Evolutionary conservation across 2,113 vertebrate species (phyloP), one percentile per base, ranked within the genome.

Genomic region (Xyrauchen texanus): DNA sequence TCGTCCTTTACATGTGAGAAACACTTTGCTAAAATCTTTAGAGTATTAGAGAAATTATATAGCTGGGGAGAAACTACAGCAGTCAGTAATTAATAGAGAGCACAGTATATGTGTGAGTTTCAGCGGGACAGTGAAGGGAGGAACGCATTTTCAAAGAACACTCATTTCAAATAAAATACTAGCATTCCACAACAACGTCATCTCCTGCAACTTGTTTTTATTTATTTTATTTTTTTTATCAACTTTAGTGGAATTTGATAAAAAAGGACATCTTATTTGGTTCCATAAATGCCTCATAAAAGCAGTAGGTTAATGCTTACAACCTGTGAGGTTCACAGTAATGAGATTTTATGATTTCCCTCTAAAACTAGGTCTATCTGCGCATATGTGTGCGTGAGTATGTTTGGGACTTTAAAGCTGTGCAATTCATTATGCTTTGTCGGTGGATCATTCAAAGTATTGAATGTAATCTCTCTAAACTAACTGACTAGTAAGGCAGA

Each of bases 381-480:
- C 73, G 78, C 53, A 21, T 34, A 63, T 44, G 8, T 75, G 15
- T 62, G 55, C 61, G 71, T 82, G 65, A 73, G 64, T 51, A 68
- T 74, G 75, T 75, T 51, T 73, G 75, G 58, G 67, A 80, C 47
- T 81, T 83, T 83, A 83, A 86, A 90, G 87, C 86, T 84, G 79
- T 73, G 72, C 86, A 87, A 91, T 92, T 92, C 91, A 91, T 93
- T 90, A 91, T 86, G 85, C 87, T 87, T 87, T 88, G 89, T 92
- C 88, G 83, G 86, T 92, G 89, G 87, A 90, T 89, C 84, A 87
- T 86, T 88, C 85, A 80, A 87, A 89, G 89, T 91, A 89, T 91
- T 92, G 89, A 92, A 93, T 91, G 90, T 92, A 90, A 91, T 92
- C 83, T 86, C 90, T 92, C 89, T 91, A 92, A 93, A 93, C 93